Evolutionary conservation across 2,888 invertebrate species (phyloP), one percentile per base, ranked within the genome.

Genomic region (Athalia cordata): DNA sequence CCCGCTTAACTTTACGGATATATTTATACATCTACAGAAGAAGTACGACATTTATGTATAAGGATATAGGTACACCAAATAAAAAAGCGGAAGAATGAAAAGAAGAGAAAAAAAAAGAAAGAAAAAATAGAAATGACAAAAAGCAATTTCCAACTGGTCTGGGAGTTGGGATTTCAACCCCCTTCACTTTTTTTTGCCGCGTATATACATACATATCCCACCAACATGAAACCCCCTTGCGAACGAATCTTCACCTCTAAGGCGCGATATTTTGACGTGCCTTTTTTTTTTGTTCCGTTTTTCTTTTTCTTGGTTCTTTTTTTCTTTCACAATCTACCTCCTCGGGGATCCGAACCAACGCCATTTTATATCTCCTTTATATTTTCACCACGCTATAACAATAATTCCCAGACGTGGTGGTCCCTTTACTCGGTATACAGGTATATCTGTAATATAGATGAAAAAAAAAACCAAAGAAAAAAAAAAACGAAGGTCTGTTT

Each of bases 401-500:
- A 68, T 68, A 68, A 68, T 68, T 55, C 6, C 7, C 29, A 68
- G 55, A 68, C 29, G 29, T 29, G 29, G 29, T 29, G 29, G 29
- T 68, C 55, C 55, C 43, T 50, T 67, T 11, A 29, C 29, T 29
- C 29, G 29, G 29, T 29, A 29, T 29, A 29, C 29, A 29, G 29
- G 29, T 29, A 29, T 29, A 29, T 29, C 29, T 29, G 29, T 29
- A 29, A 29, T 29, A 29, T 47, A 66, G 65, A 59, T n/a, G 75
- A 65, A 45, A 61, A 66, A 29, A 62, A 55, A 80, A 76, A 57
- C 4, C n/a, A n/a, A n/a, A n/a, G n/a, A 49, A 74, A 55, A 70
- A 62, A 80, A 66, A 77, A 74, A 78, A 61, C 64, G 67, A 70
- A 57, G 65, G 59, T 52, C 57, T 62, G 77, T 43, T 64, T 64